Conservation (phyloP, 1,140 invertebrate genomes). For the Papilio polyxenes region DNA sequence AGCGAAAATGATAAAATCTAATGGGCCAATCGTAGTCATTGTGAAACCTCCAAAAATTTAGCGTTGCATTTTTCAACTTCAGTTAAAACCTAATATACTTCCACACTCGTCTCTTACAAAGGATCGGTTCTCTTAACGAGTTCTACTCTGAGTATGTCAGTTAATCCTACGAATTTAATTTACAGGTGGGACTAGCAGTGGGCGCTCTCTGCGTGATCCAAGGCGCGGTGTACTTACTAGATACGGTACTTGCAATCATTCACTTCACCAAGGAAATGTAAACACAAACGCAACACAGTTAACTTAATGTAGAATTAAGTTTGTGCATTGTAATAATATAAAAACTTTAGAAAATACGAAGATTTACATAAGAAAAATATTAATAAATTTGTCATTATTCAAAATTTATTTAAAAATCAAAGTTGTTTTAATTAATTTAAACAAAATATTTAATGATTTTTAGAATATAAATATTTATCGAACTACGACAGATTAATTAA, state of each 20-base stretch:
- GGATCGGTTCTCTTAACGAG: background rate
- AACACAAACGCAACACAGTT: constrained; percentile 21
- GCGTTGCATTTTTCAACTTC: background rate
- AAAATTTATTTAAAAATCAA: background rate
- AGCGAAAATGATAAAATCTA: background rate
- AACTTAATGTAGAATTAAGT: constrained; percentile 19
- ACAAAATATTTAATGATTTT: background rate
- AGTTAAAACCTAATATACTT: too few species aligned
- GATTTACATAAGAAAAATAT: background rate
- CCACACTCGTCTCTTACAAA: too few species aligned
- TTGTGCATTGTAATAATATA: background rate
- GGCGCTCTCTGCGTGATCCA: constrained; percentile 89
- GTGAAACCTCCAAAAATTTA: background rate
- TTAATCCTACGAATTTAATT: constrained; percentile 39
- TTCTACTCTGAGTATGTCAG: background rate
- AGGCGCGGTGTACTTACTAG: constrained; percentile 88
- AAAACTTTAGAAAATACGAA: background rate
- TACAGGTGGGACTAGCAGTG: constrained; percentile 87
- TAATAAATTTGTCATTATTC: background rate
- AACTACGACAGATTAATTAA: background rate
- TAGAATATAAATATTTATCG: background rate
- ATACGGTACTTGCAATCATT: constrained; percentile 87
- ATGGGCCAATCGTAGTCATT: background rate
- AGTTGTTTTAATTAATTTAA: background rate
- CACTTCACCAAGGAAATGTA: constrained; percentile 86